Evolutionary conservation across 2,888 invertebrate genomes (phyloP).

Genomic region (Lysandra coridon): DNA sequence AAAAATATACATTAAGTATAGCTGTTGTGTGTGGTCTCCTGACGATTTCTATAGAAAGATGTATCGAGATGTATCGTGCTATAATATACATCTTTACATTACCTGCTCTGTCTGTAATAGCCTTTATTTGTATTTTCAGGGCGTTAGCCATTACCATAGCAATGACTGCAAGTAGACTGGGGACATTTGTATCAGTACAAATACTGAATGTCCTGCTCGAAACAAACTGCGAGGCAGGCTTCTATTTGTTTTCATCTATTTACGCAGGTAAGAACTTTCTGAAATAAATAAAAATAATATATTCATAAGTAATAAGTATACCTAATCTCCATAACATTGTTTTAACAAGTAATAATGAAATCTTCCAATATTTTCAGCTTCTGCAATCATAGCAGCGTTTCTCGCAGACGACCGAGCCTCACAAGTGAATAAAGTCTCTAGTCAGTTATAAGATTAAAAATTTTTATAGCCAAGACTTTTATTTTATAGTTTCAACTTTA

Average conservation of each 20-base stretch:
- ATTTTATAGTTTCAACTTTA: not conserved
- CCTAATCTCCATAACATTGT: not conserved
- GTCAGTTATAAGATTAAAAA: not conserved
- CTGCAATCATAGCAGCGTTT: slow-evolving; percentile 54
- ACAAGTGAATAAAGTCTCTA: slow-evolving; percentile 15
- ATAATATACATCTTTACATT: too few species aligned
- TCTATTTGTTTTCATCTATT: slow-evolving; percentile 76
- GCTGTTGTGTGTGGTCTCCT: too few species aligned
- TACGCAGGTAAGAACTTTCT: slow-evolving; percentile 61
- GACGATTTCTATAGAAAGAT: too few species aligned
- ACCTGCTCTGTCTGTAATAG: too few species aligned
- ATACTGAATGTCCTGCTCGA: slow-evolving; percentile 81
- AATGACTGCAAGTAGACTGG: slow-evolving; percentile 78
- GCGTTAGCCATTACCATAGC: slow-evolving; percentile 81
- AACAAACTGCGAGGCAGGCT: slow-evolving; percentile 78
- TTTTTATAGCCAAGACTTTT: not conserved
- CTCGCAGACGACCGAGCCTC: slow-evolving; percentile 54
- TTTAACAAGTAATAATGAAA: not conserved
- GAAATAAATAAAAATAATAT: not conserved
- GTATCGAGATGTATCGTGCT: too few species aligned
- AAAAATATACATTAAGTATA: too few species aligned
- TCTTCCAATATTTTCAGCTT: slow-evolving; percentile 47
- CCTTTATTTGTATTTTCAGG: slow-evolving; percentile 53
- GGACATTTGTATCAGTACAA: slow-evolving; percentile 80
- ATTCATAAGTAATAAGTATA: too few species aligned